Base-by-base conservation (phyloP, 2,888 invertebrate genomes). In the Lissonota sp. region DNA sequence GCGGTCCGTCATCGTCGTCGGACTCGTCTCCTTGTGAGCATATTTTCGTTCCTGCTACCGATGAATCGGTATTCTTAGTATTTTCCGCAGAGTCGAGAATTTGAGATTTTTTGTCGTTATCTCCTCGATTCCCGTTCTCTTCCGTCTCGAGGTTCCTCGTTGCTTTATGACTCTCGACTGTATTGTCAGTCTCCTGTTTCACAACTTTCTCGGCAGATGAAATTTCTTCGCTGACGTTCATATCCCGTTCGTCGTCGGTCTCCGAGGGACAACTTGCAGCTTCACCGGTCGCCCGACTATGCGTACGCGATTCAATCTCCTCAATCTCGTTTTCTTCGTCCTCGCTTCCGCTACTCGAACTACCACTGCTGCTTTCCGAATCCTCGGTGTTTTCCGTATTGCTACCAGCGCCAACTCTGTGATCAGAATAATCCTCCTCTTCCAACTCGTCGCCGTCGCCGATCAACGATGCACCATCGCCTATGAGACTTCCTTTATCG, bases 1-100 rank as follows among this genome's bases (percentile, higher is more conserved):
- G 91, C 3, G 91, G 91, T 4, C 90, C 92, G 39, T 92, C 92
- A 8, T 92, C 91, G 8, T 92, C 92, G 5, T 92, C 92, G 1
- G 85, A 86, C 42, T 88, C 88, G 58, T 88, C 40, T 26, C 42
- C 53, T 7, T 12, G 53, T 0, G 12, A 14, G 26, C 26, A 26
- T 26, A 26, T 26, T 26, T 26, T 26, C 26, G 26, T 26, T 26
- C 26, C 26, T 55, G n/a, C 49, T 49, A 14, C n/a, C 0, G 37
- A 26, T 49, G 26, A 3, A 49, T 58, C n/a, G 55, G n/a, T 26
- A 74, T 72, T 80, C 4, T 70, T 62, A 49, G n/a, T 12, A 74
- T 70, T 37, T 12, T 14, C 40, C 14, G 57, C 12, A 8, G 49
- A 6, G 46, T 53, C 55, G 6, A 39, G 4, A n/a, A 5, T 67